phyloP scores from a whole-genome alignment of 2,113 vertebrate genomes.

The Prietella phreatophila region DNA sequence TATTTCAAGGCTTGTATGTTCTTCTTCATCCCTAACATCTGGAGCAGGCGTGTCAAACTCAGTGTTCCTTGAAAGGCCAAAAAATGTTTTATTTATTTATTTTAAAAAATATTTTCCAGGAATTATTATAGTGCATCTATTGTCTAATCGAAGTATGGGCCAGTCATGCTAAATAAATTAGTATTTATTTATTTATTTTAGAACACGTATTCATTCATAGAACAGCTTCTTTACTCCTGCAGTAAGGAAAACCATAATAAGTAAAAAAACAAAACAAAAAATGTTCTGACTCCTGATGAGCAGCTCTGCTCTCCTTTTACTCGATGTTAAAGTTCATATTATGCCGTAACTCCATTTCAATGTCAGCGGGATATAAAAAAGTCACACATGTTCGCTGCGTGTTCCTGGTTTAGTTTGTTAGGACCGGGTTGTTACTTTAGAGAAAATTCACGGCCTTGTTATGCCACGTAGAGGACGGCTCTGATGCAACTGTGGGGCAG shows the following conservation, averaged over 20 bases:
- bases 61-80: too few relatives aligned
- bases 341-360: conserved; percentile 50
- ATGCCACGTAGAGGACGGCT: conserved; percentile 33
- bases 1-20: too few relatives aligned
- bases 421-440: conserved; percentile 31
- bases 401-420: conserved; percentile 49
- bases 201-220: not conserved
- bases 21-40: too few relatives aligned
- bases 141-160: not conserved
- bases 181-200: not conserved
- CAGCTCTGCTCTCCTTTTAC: conserved; percentile 39
- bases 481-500: conserved; percentile 51
- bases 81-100: too few relatives aligned
- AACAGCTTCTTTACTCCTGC: not conserved
- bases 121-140: too few relatives aligned
- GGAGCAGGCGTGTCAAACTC: too few relatives aligned
- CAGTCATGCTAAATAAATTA: not conserved
- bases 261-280: not conserved
- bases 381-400: conserved; percentile 9
- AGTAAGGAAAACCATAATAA: not conserved
- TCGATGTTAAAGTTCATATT: conserved; percentile 41
- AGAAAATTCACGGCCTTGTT: conserved; percentile 51
- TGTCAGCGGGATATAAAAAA: conserved; percentile 44
- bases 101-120: too few relatives aligned
- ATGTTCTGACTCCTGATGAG: not conserved